Evolutionary conservation across 2,797 vertebrate species (phyloP), one percentile per base, ranked within the genome.

Genomic region (Oceanodroma leucorhoa): DNA sequence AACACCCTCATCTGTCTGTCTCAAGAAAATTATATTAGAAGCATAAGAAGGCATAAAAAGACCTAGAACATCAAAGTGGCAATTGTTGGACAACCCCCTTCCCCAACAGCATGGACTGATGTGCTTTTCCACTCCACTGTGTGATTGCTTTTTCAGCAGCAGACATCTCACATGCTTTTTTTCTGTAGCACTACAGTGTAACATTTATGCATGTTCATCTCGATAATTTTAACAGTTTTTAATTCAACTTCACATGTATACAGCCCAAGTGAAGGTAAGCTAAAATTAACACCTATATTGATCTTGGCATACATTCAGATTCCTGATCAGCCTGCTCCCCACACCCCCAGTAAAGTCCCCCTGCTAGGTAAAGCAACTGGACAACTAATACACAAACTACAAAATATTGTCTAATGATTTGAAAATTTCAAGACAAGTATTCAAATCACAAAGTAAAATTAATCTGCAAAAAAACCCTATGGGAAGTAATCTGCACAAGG

Each of bases 61-160:
- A 87, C 29, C 34, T 78, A 94, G 83, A 86, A 94, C 84, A 94
- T 71, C 77, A 88, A 96, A 96, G 89, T 93, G 79, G 65, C 72
- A 96, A 78, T 71, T 97, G 91, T 6, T 90, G 91, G 95, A 91
- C 73, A 95, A 77, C 9, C 23, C 55, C 32, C 10, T 79, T 94
- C 43, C 67, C 45, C 51, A 83, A 64, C 21, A 91, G 23, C 76
- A 76, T 57, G 60, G 53, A 83, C 41, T 94, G 93, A 95, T 43
- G 48, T 40, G 87, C 46, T 90, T 95, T 94, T 76, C 67, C 61
- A 88, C 40, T 83, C 53, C 50, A 20, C 48, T 19, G 38, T 27
- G 38, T 34, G 58, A 62, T 45, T 54, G 81, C 53, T 86, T 62
- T 87, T 83, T 71, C 76, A 85, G 41, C 57, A 87, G 40, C 20